Evolutionary conservation across 2,797 vertebrate species (phyloP).

Genomic region (Mormyrops attenuatus): DNA sequence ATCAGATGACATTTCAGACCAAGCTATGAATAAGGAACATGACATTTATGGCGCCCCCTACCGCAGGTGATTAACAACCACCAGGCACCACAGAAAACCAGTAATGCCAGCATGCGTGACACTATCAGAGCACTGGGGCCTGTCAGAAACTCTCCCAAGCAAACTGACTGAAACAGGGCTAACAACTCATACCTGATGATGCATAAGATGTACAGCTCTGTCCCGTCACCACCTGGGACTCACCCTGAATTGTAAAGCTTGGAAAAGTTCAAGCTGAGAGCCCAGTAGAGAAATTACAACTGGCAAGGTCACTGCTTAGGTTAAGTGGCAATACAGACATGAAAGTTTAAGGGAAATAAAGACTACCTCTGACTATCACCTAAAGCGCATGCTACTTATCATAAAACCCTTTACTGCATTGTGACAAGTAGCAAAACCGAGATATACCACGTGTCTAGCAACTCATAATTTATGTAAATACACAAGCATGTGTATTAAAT

Average conservation of each 20-base stretch:
- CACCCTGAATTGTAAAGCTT: constrained; percentile 11
- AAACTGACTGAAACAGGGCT: constrained; percentile 43
- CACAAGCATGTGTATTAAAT: neutral
- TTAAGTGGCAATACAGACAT: constrained; percentile 68
- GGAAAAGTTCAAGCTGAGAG: constrained; percentile 39
- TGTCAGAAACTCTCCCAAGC: constrained; percentile 67
- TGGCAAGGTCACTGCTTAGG: constrained; percentile 68
- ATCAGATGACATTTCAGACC: constrained; percentile 73
- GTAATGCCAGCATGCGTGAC: constrained; percentile 75
- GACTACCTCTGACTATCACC: neutral
- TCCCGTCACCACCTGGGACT: neutral
- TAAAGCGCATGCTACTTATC: neutral
- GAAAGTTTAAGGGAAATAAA: constrained; percentile 52
- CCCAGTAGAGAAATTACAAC: constrained; percentile 47
- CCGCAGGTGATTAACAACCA: constrained; percentile 76
- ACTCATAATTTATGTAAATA: neutral
- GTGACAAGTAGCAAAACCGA: neutral
- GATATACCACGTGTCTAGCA: neutral
- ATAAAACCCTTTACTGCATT: neutral
- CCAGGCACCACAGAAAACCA: constrained; percentile 70
- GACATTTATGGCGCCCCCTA: constrained; percentile 65
- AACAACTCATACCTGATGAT: neutral
- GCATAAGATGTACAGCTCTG: neutral
- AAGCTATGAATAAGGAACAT: constrained; percentile 72
- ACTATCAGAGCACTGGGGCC: constrained; percentile 78